Conservation (phyloP, 2,113 vertebrate species). For the Rhizomys pruinosus region DNA sequence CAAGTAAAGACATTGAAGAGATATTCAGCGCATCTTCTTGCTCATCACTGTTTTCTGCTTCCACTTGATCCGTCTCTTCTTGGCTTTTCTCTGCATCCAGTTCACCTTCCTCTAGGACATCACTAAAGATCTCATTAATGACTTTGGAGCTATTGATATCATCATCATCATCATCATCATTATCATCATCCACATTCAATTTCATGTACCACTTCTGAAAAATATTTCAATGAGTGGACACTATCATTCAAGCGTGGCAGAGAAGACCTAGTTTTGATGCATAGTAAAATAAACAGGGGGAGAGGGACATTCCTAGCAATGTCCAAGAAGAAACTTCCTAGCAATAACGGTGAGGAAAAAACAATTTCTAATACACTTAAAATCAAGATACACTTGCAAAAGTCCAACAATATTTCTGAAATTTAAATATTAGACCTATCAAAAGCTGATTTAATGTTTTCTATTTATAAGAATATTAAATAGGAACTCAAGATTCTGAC, state of each 20-base stretch:
- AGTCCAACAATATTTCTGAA: constrained; percentile 17
- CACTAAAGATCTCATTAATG: constrained; percentile 94
- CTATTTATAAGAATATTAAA: constrained; percentile 8
- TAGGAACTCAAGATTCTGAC: constrained; percentile 29
- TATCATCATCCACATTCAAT: constrained; percentile 83
- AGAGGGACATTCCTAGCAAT: no score
- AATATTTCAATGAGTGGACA: constrained; percentile 21
- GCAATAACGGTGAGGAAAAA: not conserved
- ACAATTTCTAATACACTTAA: not conserved
- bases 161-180: no score
- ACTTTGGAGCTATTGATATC: constrained; percentile 92
- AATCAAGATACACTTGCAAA: constrained; percentile 46
- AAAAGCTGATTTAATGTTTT: not conserved
- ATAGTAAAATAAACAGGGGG: not conserved
- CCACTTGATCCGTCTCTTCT: constrained; percentile 80
- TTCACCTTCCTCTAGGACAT: constrained; percentile 88
- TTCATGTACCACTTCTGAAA: constrained; percentile 84
- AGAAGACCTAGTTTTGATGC: not conserved
- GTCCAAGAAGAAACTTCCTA: not conserved
- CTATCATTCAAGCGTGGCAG: not conserved
- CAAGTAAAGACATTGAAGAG: constrained; percentile 98
- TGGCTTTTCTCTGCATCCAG: constrained; percentile 82
- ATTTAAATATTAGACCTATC: not conserved
- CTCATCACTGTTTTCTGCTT: constrained; percentile 86
- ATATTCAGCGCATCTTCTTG: constrained; percentile 93